Conservation (phyloP, 1,140 invertebrate species). For the Caenorhabditis latens region DNA sequence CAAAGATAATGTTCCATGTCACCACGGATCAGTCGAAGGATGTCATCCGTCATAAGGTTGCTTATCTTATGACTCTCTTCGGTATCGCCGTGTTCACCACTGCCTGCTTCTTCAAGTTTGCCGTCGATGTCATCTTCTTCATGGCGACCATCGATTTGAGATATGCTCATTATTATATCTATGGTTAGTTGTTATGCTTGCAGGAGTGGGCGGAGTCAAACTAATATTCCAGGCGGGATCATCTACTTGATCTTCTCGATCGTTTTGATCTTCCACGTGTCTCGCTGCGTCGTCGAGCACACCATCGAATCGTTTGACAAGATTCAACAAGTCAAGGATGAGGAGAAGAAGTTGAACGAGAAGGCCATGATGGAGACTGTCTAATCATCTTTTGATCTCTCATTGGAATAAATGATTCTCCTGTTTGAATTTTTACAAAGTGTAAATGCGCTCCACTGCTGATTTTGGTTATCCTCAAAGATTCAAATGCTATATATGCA, state of each 20-base stretch:
- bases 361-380: background rate
- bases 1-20: background rate
- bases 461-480: too few relatives aligned
- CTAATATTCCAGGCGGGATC: background rate
- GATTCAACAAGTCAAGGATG: slow-evolving; percentile 4
- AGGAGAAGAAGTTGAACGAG: background rate
- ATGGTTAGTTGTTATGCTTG: background rate
- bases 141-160: background rate
- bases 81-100: background rate
- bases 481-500: too few relatives aligned
- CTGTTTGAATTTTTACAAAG: too few relatives aligned
- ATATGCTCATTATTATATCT: slow-evolving; percentile 19
- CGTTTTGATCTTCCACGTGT: background rate
- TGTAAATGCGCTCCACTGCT: too few relatives aligned
- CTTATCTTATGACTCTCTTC: background rate
- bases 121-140: slow-evolving; percentile 2
- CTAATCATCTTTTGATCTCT: background rate
- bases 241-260: slow-evolving; percentile 5
- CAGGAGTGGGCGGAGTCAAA: background rate
- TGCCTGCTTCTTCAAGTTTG: slow-evolving; percentile 3
- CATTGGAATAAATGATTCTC: too few relatives aligned
- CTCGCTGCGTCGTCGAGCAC: background rate
- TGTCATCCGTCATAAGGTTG: slow-evolving; percentile 7
- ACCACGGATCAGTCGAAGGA: background rate
- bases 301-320: slow-evolving; percentile 7